These are phyloP conservation scores for Aplidium turbinatum DNA, from an alignment of 23 tunicate species.

Conservation along the genomic window DNA sequence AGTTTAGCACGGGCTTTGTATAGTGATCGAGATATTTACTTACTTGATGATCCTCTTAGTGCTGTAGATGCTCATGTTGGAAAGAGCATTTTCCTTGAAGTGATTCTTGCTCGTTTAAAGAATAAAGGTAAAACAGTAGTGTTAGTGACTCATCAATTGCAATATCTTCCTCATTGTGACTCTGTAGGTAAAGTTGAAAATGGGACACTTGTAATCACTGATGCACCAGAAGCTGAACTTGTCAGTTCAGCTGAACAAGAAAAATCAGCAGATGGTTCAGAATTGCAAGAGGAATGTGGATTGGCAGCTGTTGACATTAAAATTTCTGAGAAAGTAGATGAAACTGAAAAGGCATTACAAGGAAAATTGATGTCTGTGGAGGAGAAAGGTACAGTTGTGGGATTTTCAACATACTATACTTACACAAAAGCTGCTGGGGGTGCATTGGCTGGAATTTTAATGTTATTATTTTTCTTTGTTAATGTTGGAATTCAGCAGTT, in stretches of 20 bases:
- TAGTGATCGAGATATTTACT: constrained; percentile 71
- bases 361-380: constrained; percentile 74
- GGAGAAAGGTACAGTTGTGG: constrained; percentile 45
- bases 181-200: constrained; percentile 47
- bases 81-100: constrained; percentile 55
- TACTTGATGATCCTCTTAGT: constrained; percentile 87
- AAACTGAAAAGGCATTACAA: constrained; percentile 32
- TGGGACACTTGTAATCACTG: constrained; percentile 31
- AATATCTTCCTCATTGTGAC: constrained; percentile 75
- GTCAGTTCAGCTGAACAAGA: no score
- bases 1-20: constrained; percentile 89
- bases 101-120: constrained; percentile 33
- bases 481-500: constrained; percentile 73
- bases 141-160: constrained; percentile 76
- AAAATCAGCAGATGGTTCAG: no score
- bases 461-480: constrained; percentile 39
- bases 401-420: constrained; percentile 15
- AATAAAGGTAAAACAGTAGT: constrained; percentile 62
- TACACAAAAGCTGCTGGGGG: constrained; percentile 73
- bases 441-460: constrained; percentile 15
- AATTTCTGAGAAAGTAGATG: no score
- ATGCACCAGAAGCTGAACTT: no score
- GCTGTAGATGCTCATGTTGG: constrained; percentile 97
- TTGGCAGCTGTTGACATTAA: no score
- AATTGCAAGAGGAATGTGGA: no score